Percentiles rank a stretch among this genome's conserved stretches.
These are phyloP conservation scores for Emmelina monodactyla DNA, from an alignment of 2,888 invertebrate genomes.

Conservation along the genomic window DNA sequence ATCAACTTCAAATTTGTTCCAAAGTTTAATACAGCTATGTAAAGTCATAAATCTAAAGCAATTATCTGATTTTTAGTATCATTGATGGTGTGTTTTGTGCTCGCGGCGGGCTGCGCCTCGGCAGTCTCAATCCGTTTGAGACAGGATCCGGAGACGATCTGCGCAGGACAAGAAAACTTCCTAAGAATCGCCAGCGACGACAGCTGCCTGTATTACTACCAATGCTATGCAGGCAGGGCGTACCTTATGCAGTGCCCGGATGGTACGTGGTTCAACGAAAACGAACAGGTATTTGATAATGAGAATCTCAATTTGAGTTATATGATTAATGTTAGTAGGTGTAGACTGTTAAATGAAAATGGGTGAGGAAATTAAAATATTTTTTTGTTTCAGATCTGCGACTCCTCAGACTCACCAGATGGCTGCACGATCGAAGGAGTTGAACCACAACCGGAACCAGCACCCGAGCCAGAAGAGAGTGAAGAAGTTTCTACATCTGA, in stretches of 20 bases:
- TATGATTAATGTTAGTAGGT: too few species aligned
- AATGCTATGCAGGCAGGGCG: constrained; percentile 48
- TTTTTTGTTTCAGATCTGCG: constrained; percentile 4
- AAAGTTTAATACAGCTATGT: too few species aligned
- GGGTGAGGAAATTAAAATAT: not conserved
- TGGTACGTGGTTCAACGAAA: constrained; percentile 52
- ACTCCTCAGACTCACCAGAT: constrained; percentile 30
- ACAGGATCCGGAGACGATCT: constrained; percentile 56
- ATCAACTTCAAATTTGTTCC: too few species aligned
- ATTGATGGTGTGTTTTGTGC: constrained; percentile 30
- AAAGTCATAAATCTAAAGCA: too few species aligned
- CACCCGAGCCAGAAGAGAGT: constrained; percentile 34
- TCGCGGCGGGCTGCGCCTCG: constrained; percentile 36
- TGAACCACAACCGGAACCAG: constrained; percentile 38
- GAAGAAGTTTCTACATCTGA: constrained; percentile 29
- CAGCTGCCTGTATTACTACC: constrained; percentile 48
- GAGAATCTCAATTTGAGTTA: too few species aligned
- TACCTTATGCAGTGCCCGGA: constrained; percentile 51
- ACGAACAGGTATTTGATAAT: constrained; percentile 41
- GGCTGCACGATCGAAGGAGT: constrained; percentile 35
- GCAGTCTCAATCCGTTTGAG: constrained; percentile 47
- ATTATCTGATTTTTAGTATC: constrained; percentile 16
- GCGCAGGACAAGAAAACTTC: constrained; percentile 54
- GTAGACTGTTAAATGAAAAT: not conserved
- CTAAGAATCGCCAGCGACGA: constrained; percentile 42